These are phyloP conservation scores for Hypsibius dujardini DNA, from an alignment of 1,140 invertebrate genomes.

Conservation along the genomic window DNA sequence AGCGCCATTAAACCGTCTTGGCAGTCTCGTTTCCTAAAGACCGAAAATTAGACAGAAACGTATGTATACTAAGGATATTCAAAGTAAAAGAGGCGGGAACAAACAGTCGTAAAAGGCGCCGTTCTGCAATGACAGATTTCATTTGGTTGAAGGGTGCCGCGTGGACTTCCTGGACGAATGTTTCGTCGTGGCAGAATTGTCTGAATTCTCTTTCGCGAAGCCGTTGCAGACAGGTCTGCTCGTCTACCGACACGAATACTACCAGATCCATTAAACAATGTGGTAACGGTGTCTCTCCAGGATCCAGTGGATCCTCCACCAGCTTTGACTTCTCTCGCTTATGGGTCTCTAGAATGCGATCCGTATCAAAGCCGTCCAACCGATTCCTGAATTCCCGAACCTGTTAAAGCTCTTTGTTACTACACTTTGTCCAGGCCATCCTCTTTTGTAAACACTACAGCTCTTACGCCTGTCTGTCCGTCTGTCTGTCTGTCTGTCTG, in stretches of 20 bases:
- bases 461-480: too few relatives aligned
- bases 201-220: not conserved
- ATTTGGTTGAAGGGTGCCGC: too few relatives aligned
- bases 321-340: not conserved
- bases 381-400: not conserved
- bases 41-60: not conserved
- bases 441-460: too few relatives aligned
- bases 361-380: not conserved
- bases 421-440: too few relatives aligned
- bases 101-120: too few relatives aligned
- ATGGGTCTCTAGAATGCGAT: not conserved
- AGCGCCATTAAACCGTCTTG: not conserved
- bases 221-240: not conserved
- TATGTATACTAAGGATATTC: not conserved
- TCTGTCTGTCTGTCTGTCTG: too few relatives aligned
- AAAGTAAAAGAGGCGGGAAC: too few relatives aligned
- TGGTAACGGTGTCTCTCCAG: not conserved
- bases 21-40: not conserved
- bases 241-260: not conserved
- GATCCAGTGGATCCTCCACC: not conserved
- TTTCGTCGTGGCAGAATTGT: too few relatives aligned
- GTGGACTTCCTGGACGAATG: too few relatives aligned
- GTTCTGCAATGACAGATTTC: too few relatives aligned
- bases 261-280: not conserved
- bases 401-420: too few relatives aligned